Conservation (phyloP, 2,113 vertebrate species). For the Cygnus buccinator region DNA sequence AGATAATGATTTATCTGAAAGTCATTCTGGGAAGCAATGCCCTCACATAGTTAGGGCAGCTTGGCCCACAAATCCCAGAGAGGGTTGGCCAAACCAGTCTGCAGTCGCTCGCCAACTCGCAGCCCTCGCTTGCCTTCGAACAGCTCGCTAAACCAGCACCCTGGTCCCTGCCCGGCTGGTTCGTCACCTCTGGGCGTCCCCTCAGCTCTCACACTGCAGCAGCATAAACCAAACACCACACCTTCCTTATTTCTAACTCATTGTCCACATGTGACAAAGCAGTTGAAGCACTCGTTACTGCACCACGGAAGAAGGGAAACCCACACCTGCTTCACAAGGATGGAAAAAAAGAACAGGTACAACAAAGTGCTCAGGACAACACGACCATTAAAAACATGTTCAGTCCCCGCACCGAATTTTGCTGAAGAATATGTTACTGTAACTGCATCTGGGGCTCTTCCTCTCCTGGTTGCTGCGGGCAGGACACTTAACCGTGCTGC, state of each 20-base stretch:
- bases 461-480: background rate
- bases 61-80: background rate
- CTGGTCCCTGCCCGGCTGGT: slow-evolving; percentile 49
- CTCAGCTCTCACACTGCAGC: slow-evolving; percentile 6
- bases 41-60: background rate
- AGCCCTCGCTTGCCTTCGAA: background rate
- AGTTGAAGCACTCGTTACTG: background rate
- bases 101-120: background rate
- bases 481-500: background rate
- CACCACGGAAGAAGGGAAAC: background rate
- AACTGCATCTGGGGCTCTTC: background rate
- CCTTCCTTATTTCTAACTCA: slow-evolving; percentile 15
- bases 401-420: background rate
- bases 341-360: background rate
- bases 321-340: background rate
- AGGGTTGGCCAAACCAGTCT: slow-evolving; percentile 15
- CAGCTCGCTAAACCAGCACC: slow-evolving; percentile 45
- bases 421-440: background rate
- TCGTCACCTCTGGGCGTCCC: slow-evolving; percentile 27
- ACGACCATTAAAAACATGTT: background rate
- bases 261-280: background rate
- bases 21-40: background rate
- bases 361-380: background rate
- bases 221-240: background rate
- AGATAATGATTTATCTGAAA: slow-evolving; percentile 20